A percentile compares a stretch with the other conserved stretches of the same genome.
phyloP scores from a whole-genome alignment of 2,797 vertebrate species.

The Anolis apletophallus region DNA sequence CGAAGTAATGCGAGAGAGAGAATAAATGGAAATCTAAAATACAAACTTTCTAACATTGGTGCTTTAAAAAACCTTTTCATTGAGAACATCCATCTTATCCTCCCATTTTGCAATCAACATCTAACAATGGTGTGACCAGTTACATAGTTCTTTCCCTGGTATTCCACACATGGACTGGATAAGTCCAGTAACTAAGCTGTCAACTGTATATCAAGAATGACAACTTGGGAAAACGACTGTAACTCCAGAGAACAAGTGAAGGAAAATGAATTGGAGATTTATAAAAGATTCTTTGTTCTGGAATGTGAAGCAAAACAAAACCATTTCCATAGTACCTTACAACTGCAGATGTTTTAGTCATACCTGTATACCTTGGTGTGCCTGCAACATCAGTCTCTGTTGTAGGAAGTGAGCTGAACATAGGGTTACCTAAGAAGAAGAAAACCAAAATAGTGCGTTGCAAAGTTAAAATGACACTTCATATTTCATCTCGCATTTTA shows the following conservation, averaged over 20 bases:
- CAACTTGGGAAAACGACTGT: not conserved
- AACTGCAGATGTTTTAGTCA: constrained; percentile 38
- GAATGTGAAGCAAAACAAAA: not conserved
- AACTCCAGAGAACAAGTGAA: constrained; percentile 11
- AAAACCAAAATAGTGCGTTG: constrained; percentile 35
- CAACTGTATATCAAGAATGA: not conserved
- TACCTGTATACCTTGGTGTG: constrained; percentile 91
- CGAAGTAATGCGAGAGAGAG: too few relatives aligned
- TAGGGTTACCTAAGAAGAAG: constrained; percentile 81
- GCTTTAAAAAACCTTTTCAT: too few relatives aligned
- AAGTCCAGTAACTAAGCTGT: not conserved
- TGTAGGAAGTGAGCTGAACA: constrained; percentile 90
- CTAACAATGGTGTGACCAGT: not conserved
- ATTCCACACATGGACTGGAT: not conserved
- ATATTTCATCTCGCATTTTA: constrained; percentile 33
- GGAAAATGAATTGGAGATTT: constrained; percentile 28
- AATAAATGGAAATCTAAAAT: too few relatives aligned
- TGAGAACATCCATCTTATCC: too few relatives aligned
- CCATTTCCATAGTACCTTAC: not conserved
- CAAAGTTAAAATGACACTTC: constrained; percentile 18
- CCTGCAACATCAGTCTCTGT: constrained; percentile 91
- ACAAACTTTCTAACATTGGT: too few relatives aligned
- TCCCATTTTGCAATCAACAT: too few relatives aligned
- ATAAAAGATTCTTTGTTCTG: not conserved
- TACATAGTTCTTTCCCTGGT: not conserved